phyloP scores from a whole-genome alignment of 2,797 vertebrate species.

The Antrozous pallidus region DNA sequence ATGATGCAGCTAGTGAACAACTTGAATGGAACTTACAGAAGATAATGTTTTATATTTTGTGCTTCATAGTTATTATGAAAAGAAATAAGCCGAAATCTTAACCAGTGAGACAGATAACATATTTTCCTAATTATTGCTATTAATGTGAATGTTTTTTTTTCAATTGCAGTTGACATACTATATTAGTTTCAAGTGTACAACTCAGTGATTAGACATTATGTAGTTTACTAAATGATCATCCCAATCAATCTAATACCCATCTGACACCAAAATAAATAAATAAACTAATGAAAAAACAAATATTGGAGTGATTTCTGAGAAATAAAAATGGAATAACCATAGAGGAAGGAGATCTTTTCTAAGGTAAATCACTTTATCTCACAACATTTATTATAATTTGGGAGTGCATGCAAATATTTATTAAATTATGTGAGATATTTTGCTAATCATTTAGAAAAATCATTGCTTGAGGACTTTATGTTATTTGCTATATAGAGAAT shows the following conservation, averaged over 20 bases:
- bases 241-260: background rate
- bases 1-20: slow-evolving; percentile 67
- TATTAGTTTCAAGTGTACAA: background rate
- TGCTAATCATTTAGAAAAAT: slow-evolving; percentile 8
- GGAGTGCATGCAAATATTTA: background rate
- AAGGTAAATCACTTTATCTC: background rate
- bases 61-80: background rate
- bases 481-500: background rate
- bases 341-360: background rate
- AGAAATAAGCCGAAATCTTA: background rate
- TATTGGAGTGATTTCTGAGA: background rate
- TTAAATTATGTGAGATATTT: background rate
- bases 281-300: too few relatives aligned
- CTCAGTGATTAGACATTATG: background rate
- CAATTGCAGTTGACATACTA: background rate
- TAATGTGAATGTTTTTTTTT: background rate
- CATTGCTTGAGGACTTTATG: background rate
- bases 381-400: background rate
- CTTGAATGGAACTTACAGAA: slow-evolving; percentile 76
- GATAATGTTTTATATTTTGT: slow-evolving; percentile 66
- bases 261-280: too few relatives aligned
- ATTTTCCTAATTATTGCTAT: background rate
- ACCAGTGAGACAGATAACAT: background rate
- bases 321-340: slow-evolving; percentile 11
- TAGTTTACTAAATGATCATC: background rate